Base-by-base conservation (phyloP, 1,140 invertebrate species). In the Listronotus oregonensis region DNA sequence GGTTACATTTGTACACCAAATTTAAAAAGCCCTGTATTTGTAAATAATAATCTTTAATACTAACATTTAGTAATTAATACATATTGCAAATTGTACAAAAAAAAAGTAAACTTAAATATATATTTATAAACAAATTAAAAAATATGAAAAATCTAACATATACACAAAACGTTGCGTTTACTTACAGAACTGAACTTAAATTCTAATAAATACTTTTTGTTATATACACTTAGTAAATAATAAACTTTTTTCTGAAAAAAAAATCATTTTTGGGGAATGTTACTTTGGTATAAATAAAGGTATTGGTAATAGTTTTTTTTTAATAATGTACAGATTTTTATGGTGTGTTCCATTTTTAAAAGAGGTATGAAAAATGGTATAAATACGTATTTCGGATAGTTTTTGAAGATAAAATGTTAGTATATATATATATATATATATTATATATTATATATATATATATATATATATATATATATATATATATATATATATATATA, bases 261-360 rank as follows among this genome's bases (percentile, higher is more conserved):
- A 76, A 68, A 71, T 64, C 71, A 76, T 75, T 75, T 78, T 79
- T 78, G 77, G 77, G 79, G 79, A 80, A 80, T 80, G 79, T 80
- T 78, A 78, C 79, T 80, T 80, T 80, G 79, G 79, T 79, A 80
- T 80, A 78, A 79, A 79, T 79, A 79, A 27, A 76, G 75, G 76
- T 78, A 67, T 76, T 79, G 75, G 76, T 77, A 77, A 77, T 72
- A 64, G 71, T 71, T 72, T 64, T 64, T 34, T 62, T 69, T 73
- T 49, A 62, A 67, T 73, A 74, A 65, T 74, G 70, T 71, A 72
- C 72, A 72, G 39, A 57, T 59, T 55, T 64, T 43, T 62, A 62
- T 32, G 27, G 14, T 17, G 47, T 61, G 34, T 58, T 17, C 15
- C 17, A 17, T 6, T 47, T 58, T 47, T 17, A 47, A 27, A 27